Conservation (phyloP, 2,888 invertebrate genomes). For the Blomia tropicalis region DNA sequence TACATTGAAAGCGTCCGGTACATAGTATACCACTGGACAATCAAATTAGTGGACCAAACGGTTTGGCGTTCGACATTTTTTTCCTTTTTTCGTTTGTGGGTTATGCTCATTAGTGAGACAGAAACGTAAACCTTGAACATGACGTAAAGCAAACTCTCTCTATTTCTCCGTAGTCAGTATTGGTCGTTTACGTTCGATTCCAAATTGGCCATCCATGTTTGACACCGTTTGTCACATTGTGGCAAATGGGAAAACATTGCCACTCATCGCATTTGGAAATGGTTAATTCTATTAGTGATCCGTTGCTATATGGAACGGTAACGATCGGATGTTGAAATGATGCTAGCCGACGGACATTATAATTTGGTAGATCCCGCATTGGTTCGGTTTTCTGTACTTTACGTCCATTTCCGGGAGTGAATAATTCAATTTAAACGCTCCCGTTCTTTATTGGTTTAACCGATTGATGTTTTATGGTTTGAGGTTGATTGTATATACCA, state of each 20-base stretch:
- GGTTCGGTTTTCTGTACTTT: too few species aligned
- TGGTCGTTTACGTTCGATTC: background rate
- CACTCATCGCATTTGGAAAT: background rate
- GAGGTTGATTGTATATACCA: too few species aligned
- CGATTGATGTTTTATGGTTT: too few species aligned
- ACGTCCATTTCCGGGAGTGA: too few species aligned
- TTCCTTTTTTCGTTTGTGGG: background rate
- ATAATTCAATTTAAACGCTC: too few species aligned
- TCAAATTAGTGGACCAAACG: slow-evolving; percentile 1
- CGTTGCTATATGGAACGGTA: too few species aligned
- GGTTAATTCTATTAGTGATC: background rate
- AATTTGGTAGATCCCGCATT: too few species aligned
- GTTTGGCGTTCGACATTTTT: background rate
- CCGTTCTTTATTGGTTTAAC: too few species aligned
- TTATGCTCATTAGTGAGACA: background rate
- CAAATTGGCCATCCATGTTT: background rate
- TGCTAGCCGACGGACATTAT: too few species aligned
- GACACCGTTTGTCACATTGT: background rate
- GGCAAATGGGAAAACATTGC: background rate
- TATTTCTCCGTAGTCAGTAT: background rate
- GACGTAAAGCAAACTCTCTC: too few species aligned
- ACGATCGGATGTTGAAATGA: too few species aligned
- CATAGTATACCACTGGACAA: slow-evolving; percentile 15
- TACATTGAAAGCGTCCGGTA: background rate
- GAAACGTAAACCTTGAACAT: background rate